Base-by-base conservation (phyloP, 1,140 invertebrate genomes). In the Heliconius congener region DNA sequence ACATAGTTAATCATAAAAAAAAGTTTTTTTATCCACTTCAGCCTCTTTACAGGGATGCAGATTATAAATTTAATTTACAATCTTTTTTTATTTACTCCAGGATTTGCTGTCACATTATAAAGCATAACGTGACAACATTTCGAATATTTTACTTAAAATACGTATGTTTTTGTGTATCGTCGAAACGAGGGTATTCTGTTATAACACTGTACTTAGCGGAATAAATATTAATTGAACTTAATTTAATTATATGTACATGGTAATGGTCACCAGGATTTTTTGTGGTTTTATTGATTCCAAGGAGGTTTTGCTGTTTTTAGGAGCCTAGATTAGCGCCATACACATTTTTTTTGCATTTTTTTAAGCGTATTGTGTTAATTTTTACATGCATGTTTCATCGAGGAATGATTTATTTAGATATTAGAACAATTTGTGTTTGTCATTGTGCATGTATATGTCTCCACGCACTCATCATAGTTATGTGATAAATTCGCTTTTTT, bases 401-500 rank as follows among this genome's bases (percentile, higher is more conserved):
- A 30, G 73, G 82, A 82, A 82, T 82, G 82, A 74, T 73, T 74
- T 84, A 66, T 30, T 11, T 66, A 66, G 60, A 66, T 66, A 66
- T 66, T 66, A 82, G 76, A 79, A 55, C 13, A 86, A 86, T 79
- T 83, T 87, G 82, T 85, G 77, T 87, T 91, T 83, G 23, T 30
- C 85, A 83, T 81, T 82, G 73, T 82, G 93, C 91, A 93, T 93
- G 93, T 73, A 88, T 90, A 72, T 91, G 91, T 92, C 93, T 93
- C 91, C 86, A 89, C 88, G 91, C 91, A 93, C 90, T 89, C 85
- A 91, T 93, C 92, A 92, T 93, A 92, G 78, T 76, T 85, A 30
- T 86, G 74, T 37, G 30, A 73, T 84, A 50, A 52, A 82, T 83
- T 83, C 79, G 60, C 85, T 86, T 93, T 92, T 86, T 86, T 89